A percentile compares a stretch with the other conserved stretches of the same genome.
These are phyloP conservation scores for Chondrilla cf. caribensis DNA, from an alignment of 37 sponge, comb jelly and placozoan genomes.

Conservation along the genomic window DNA sequence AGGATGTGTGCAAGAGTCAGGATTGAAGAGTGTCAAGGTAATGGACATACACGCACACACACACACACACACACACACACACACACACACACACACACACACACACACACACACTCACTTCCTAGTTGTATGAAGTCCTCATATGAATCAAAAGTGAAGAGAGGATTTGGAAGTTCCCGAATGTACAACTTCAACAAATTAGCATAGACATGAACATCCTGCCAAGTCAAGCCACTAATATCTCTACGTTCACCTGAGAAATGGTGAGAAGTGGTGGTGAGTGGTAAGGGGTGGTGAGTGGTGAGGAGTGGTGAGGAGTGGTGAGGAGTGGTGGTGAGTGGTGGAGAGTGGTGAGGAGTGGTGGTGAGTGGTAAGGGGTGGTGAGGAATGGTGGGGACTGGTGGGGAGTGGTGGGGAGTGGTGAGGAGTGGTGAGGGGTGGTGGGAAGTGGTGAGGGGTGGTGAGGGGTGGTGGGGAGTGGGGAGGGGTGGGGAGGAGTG, in stretches of 20 bases:
- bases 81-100: constrained; percentile 19
- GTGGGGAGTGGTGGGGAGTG: not conserved
- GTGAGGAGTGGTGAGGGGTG: not conserved
- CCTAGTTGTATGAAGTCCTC: constrained; percentile 56
- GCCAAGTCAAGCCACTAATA: constrained; percentile 29
- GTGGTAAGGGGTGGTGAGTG: not conserved
- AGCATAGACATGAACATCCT: constrained; percentile 51
- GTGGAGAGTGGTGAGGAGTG: not conserved
- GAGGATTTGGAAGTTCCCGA: constrained; percentile 80
- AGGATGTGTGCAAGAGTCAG: too few relatives aligned
- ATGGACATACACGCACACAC: not conserved
- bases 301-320: not conserved
- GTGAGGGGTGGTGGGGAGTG: not conserved
- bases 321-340: not conserved
- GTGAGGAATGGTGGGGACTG: not conserved
- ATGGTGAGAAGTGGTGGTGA: not conserved
- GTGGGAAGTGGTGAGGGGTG: not conserved
- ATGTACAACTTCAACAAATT: constrained; percentile 73
- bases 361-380: not conserved
- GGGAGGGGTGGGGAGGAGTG: not conserved
- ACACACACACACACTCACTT: constrained; percentile 49
- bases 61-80: constrained; percentile 20
- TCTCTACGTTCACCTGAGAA: constrained; percentile 28
- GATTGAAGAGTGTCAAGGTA: too few relatives aligned
- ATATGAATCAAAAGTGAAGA: constrained; percentile 71